A percentile compares a stretch with the other conserved stretches of the same genome.
These are phyloP conservation scores for Ectobius pallidus DNA, from an alignment of 2,888 invertebrate genomes.

Conservation along the genomic window DNA sequence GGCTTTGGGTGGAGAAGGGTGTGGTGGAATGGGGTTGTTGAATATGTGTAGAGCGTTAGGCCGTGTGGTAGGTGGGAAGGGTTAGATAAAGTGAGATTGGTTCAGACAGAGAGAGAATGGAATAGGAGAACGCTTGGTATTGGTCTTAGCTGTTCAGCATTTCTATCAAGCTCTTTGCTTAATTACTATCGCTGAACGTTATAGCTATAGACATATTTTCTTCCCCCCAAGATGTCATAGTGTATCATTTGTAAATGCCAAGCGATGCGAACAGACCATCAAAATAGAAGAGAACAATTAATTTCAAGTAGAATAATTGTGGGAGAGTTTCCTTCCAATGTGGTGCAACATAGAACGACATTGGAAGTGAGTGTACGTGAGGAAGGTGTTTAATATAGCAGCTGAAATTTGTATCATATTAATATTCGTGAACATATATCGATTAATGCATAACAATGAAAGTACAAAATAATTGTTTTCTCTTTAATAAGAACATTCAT, in stretches of 20 bases:
- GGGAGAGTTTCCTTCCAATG: background rate
- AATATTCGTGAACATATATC: no score
- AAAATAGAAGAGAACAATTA: conserved; percentile 3
- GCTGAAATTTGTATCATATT: no score
- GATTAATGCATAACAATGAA: no score
- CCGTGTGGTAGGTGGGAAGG: background rate
- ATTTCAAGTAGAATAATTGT: background rate
- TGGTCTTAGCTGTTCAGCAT: background rate
- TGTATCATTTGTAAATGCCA: background rate
- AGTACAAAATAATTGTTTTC: no score
- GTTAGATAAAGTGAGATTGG: background rate
- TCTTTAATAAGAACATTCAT: no score
- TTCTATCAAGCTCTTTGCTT: conserved; percentile 1
- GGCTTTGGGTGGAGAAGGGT: background rate
- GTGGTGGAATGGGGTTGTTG: background rate
- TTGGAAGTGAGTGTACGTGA: no score
- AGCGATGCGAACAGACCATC: background rate
- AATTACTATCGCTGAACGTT: conserved; percentile 2
- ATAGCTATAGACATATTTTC: background rate
- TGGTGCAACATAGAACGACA: no score
- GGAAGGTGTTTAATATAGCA: no score
- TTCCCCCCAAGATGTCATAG: background rate
- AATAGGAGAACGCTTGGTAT: background rate
- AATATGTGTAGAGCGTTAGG: background rate
- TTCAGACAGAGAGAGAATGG: background rate